Percentiles rank a stretch among this genome's conserved stretches.
Conservation (phyloP, 1,140 invertebrate genomes). For the Heliconius hermathena region DNA sequence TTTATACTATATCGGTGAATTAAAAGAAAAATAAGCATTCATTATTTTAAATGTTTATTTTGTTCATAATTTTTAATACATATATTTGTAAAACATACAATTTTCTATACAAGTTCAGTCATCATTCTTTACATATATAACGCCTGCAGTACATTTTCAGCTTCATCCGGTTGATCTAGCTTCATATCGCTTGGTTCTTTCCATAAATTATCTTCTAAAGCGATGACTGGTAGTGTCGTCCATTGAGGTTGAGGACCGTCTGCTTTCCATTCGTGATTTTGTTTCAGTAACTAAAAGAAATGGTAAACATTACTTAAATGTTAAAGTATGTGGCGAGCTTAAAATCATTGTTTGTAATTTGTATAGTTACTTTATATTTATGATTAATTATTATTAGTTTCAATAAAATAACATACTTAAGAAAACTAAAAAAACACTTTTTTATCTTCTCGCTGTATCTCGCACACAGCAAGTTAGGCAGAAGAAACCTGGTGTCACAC, state of each 20-base stretch:
- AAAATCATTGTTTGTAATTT: background rate
- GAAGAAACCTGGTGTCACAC: too few species aligned
- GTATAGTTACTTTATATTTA: background rate
- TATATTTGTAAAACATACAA: background rate
- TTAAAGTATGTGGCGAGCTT: too few species aligned
- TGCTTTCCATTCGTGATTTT: background rate
- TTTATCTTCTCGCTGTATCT: background rate
- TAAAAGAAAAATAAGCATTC: background rate
- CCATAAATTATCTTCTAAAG: background rate
- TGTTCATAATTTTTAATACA: background rate
- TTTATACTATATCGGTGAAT: too few species aligned
- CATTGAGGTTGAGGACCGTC: background rate
- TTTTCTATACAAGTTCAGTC: background rate
- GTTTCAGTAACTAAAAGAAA: background rate
- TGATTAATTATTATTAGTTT: too few species aligned
- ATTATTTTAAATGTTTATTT: too few species aligned
- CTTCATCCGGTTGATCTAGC: background rate
- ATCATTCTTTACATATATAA: background rate
- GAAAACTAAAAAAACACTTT: background rate
- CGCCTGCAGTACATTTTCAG: background rate
- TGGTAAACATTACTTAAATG: background rate
- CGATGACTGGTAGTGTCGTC: background rate
- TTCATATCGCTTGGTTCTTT: background rate
- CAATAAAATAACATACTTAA: too few species aligned
- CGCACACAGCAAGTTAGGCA: too few species aligned